Conservation (phyloP, 2,797 vertebrate genomes). For the Brachyrhaphis roseni region DNA sequence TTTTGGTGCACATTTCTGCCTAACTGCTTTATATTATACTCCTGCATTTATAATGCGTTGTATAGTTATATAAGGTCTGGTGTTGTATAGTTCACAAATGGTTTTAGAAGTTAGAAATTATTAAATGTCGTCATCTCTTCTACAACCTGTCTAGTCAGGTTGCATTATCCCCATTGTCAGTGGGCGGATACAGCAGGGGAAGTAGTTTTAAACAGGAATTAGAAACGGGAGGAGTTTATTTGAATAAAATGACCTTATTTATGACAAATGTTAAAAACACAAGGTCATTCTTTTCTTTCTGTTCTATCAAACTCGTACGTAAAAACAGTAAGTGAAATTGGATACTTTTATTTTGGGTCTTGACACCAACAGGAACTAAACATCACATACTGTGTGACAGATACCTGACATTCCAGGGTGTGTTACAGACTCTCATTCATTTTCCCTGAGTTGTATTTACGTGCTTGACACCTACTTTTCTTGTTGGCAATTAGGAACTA, state of each 20-base stretch:
- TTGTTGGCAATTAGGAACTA: neutral
- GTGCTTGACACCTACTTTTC: slow-evolving; percentile 16
- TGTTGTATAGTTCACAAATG: slow-evolving; percentile 27
- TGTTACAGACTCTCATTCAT: slow-evolving; percentile 13
- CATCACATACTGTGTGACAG: neutral
- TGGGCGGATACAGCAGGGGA: slow-evolving; percentile 17
- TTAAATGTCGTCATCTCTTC: slow-evolving; percentile 51
- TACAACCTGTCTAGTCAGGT: slow-evolving; percentile 46
- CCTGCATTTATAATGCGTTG: neutral
- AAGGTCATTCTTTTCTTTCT: slow-evolving; percentile 3
- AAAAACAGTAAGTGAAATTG: neutral
- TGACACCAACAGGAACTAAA: neutral
- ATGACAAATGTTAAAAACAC: slow-evolving; percentile 10
- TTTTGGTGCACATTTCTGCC: neutral
- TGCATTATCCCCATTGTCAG: slow-evolving; percentile 41
- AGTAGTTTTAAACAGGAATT: slow-evolving; percentile 48
- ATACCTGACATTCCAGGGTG: slow-evolving; percentile 36
- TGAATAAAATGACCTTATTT: slow-evolving; percentile 31
- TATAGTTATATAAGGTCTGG: neutral
- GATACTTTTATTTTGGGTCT: neutral
- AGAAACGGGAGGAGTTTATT: slow-evolving; percentile 40
- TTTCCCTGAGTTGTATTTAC: slow-evolving; percentile 12
- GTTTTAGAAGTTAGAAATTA: slow-evolving; percentile 54
- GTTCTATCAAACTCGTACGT: neutral
- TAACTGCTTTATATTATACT: slow-evolving; percentile 4